Base-by-base conservation (phyloP, 2,113 vertebrate genomes). In the Beaufortia kweichowensis region DNA sequence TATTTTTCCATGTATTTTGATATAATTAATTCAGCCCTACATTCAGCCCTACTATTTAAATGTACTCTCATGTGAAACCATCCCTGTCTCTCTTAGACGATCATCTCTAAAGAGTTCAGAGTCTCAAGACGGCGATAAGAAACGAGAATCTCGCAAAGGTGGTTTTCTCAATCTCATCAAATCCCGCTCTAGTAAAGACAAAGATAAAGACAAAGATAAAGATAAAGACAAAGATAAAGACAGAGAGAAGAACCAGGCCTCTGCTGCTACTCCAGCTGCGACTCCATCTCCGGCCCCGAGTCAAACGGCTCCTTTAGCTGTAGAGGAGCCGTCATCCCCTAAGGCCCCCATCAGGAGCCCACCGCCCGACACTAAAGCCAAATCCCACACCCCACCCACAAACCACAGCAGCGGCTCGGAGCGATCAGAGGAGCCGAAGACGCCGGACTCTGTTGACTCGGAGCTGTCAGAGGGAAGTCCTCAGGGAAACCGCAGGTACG, bases 121-220 rank as follows among this genome's bases (percentile, higher is more conserved):
- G n/a, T 86, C 88, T 81, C 91, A 92, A 0, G 97, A 98, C 31
- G 87, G 91, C n/a, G 86, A 95, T 89, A 98, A 95, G 88, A 96
- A 95, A 85, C 92, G 95, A 31, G 96, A 95, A 62, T 92, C 92
- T 1, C 90, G 94, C 63, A 96, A 94, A 85, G 95, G 95, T 10
- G 94, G 95, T 81, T 98, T 99, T 84, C 94, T 98, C 4, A 96
- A 96, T 76, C 92, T 99, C 68, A 98, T 99, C 81, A 98, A 97
- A 81, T 91, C 94, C 7, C 93, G 96, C 63, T 92, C 92, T 26
- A 80, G 94, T 75, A 96, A 66, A 59, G 57, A 86, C 60, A 0
- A 17, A 12, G 57, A 86, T 62, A 0, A 17, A 12, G 75, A 76
- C 4, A 96, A 66, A 46, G 57, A 86, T 62, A 0, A 17, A 12